Evolutionary conservation across 2,113 vertebrate species (phyloP).

Genomic region (Pseudonaja textilis): DNA sequence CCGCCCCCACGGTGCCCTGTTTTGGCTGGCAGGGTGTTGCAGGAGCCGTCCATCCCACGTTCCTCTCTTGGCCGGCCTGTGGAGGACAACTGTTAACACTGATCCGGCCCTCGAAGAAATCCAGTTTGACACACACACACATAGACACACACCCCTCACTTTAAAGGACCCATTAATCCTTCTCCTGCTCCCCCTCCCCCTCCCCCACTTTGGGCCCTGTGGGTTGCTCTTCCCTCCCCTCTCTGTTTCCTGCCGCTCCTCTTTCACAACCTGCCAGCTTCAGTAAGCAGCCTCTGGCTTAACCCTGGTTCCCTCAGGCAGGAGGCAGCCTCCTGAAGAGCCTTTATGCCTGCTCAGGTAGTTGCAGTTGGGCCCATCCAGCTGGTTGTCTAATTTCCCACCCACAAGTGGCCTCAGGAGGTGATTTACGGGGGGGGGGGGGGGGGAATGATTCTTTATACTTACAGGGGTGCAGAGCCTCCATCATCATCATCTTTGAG

Average conservation of each 20-base stretch:
- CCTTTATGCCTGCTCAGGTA: background rate
- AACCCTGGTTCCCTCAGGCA: background rate
- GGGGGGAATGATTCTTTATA: constrained; percentile 33
- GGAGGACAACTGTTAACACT: too few species aligned
- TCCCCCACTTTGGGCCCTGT: background rate
- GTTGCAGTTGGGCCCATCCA: background rate
- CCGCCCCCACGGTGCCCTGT: too few species aligned
- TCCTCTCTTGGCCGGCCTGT: too few species aligned
- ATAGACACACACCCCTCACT: too few species aligned
- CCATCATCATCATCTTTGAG: constrained; percentile 88
- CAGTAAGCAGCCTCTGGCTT: background rate
- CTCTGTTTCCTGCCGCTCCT: background rate
- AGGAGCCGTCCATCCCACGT: too few species aligned
- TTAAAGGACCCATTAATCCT: background rate
- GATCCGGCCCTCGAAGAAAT: too few species aligned
- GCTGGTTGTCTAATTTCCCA: background rate
- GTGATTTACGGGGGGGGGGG: too few species aligned
- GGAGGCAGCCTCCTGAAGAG: background rate
- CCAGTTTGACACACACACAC: too few species aligned
- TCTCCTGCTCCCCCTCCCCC: background rate
- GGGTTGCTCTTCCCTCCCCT: background rate
- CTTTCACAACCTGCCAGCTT: background rate
- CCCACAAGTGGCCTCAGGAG: background rate
- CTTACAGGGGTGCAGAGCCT: constrained; percentile 93
- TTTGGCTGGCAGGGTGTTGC: too few species aligned